phyloP scores from a whole-genome alignment of 2,888 invertebrate genomes.

The Lacanobia wlatinum region DNA sequence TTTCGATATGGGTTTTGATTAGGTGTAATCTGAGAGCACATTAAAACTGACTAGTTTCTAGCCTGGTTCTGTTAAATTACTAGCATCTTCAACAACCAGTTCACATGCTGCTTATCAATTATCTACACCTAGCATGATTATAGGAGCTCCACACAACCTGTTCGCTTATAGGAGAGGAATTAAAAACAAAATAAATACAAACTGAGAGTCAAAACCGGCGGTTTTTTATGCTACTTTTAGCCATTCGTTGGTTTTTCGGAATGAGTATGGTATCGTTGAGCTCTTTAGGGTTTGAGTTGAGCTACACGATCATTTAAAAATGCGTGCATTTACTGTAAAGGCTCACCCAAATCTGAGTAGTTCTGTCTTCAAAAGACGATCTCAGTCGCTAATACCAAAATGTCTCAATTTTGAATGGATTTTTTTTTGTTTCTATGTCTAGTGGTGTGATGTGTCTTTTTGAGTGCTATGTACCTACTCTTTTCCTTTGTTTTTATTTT shows the following conservation, averaged over 20 bases:
- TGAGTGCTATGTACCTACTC: no score
- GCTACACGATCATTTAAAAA: no score
- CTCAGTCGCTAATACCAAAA: no score
- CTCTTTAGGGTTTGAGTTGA: no score
- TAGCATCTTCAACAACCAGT: neutral
- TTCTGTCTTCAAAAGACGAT: no score
- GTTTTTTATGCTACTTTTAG: neutral
- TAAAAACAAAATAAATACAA: neutral
- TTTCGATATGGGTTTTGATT: neutral
- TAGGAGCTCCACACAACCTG: no score
- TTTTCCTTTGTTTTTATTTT: no score
- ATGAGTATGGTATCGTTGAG: no score
- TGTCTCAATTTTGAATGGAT: neutral
- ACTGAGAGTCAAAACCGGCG: neutral
- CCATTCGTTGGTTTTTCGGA: neutral
- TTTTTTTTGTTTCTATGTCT: no score
- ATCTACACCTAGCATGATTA: constrained; percentile 2
- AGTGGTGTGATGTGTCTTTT: no score
- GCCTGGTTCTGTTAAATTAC: neutral
- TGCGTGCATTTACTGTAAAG: no score
- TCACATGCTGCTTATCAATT: constrained; percentile 4
- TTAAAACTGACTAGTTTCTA: neutral
- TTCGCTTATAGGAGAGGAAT: neutral
- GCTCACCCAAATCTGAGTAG: no score
- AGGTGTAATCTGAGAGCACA: constrained; percentile 1